Conservation (phyloP, 2,113 vertebrate species). For the Chionis minor region DNA sequence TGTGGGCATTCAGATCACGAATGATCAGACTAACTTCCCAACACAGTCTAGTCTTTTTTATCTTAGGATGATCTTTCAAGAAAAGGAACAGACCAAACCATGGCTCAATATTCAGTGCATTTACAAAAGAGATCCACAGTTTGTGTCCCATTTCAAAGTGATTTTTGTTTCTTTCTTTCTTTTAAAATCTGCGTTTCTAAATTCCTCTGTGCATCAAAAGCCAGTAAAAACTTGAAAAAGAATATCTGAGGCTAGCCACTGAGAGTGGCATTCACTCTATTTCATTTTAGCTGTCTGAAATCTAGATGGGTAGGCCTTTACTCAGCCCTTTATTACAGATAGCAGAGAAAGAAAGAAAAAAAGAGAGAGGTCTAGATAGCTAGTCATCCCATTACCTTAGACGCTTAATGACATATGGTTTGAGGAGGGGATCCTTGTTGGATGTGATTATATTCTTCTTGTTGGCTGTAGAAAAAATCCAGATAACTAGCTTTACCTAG, state of each 20-base stretch:
- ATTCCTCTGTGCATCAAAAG: not conserved
- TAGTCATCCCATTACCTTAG: not conserved
- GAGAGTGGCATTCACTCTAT: not conserved
- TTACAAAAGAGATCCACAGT: too few species aligned
- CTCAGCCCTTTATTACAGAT: not conserved
- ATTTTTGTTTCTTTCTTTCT: not conserved
- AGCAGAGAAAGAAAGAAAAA: not conserved
- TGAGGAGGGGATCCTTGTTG: not conserved
- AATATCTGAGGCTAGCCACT: not conserved
- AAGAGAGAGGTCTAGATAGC: not conserved
- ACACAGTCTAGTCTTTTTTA: not conserved
- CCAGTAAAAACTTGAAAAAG: not conserved
- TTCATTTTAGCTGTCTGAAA: not conserved
- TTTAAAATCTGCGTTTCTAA: not conserved
- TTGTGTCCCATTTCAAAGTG: not conserved
- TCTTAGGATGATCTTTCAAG: not conserved
- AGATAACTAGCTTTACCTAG: not conserved
- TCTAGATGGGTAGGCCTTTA: not conserved
- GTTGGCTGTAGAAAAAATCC: not conserved
- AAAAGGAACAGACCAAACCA: not conserved
- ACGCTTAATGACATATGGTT: not conserved
- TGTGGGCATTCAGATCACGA: not conserved
- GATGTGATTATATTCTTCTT: not conserved
- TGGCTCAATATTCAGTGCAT: not conserved
- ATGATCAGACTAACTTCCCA: not conserved